These are phyloP conservation scores for Passer montanus DNA, from an alignment of 2,113 vertebrate genomes.

Conservation along the genomic window DNA sequence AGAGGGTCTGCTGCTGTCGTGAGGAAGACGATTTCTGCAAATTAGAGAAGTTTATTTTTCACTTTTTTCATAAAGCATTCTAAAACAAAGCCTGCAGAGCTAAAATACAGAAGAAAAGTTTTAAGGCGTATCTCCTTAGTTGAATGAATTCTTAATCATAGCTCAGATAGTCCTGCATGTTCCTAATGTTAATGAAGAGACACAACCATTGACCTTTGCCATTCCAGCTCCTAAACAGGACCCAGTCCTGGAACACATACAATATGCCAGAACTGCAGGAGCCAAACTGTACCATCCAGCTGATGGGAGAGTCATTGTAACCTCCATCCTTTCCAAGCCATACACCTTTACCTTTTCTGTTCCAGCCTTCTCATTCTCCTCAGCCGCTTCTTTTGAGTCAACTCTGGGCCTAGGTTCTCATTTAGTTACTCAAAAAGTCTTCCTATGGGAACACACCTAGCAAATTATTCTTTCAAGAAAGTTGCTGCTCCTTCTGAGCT, in stretches of 20 bases:
- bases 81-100: not conserved
- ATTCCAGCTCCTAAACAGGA: not conserved
- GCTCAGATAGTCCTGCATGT: not conserved
- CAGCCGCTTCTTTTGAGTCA: rapidly evolving
- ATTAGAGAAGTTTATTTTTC: slow-evolving; percentile 16
- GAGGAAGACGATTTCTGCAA: slow-evolving; percentile 80
- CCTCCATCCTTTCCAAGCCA: not conserved
- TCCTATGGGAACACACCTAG: not conserved
- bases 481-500: not conserved
- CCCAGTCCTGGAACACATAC: rapidly evolving
- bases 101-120: not conserved
- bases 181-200: not conserved
- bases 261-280: not conserved
- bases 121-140: rapidly evolving
- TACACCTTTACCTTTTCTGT: not conserved
- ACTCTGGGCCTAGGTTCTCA: not conserved
- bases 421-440: not conserved
- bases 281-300: not conserved
- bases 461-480: not conserved
- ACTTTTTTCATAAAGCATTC: not conserved
- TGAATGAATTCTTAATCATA: not conserved
- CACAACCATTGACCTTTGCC: not conserved
- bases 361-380: not conserved
- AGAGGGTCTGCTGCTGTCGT: slow-evolving; percentile 70
- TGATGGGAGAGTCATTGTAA: not conserved